phyloP scores from a whole-genome alignment of 1,140 invertebrate genomes.

The Aphis gossypii region DNA sequence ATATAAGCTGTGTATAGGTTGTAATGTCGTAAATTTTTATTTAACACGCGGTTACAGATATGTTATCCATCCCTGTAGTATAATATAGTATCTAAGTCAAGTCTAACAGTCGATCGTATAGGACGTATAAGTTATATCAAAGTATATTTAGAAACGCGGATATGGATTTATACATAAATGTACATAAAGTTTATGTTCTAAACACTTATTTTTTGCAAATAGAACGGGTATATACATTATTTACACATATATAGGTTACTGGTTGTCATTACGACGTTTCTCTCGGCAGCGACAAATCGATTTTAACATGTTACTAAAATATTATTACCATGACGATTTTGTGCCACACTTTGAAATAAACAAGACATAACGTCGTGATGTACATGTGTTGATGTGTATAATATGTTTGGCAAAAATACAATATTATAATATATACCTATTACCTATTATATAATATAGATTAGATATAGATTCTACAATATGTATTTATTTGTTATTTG shows the following conservation, averaged over 20 bases:
- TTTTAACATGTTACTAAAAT: slow-evolving; percentile 27
- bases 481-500: neutral
- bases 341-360: slow-evolving; percentile 34
- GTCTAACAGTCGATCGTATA: neutral
- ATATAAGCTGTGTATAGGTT: neutral
- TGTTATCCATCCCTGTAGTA: no score
- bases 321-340: slow-evolving; percentile 40
- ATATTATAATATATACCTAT: neutral
- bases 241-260: neutral
- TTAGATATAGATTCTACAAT: neutral
- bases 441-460: neutral
- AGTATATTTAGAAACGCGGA: neutral
- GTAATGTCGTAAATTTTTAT: no score
- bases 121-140: neutral
- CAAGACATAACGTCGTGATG: neutral
- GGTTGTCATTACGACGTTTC: neutral
- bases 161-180: neutral
- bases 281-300: neutral
- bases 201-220: neutral
- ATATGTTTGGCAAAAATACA: no score
- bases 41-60: no score
- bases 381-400: neutral
- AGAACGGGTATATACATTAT: neutral
- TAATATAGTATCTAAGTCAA: no score
- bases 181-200: neutral